Percentiles rank a stretch among this genome's conserved stretches.
Evolutionary conservation across 2,888 invertebrate species (phyloP).

Genomic region (Corythucha ciliata): DNA sequence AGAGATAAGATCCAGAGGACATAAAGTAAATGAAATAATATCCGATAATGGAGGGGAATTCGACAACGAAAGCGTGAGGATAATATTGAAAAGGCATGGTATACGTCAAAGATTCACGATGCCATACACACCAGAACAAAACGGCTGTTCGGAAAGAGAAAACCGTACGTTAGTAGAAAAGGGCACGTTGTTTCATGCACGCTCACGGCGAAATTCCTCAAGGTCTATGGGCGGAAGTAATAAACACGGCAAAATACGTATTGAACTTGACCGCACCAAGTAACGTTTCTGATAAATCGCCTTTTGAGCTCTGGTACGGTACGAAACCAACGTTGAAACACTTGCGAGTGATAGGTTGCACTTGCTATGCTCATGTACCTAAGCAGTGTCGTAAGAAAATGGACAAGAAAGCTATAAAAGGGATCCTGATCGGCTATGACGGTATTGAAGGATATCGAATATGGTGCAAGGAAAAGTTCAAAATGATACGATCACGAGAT

Average conservation of each 20-base stretch:
- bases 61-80: slow-evolving; percentile 31
- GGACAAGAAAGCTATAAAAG: too few species aligned
- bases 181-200: slow-evolving; percentile 28
- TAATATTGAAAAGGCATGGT: too few species aligned
- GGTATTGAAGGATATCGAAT: too few species aligned
- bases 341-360: too few species aligned
- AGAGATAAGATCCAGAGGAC: slow-evolving; percentile 34
- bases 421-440: too few species aligned
- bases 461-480: too few species aligned
- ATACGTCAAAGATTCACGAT: slow-evolving; percentile 24
- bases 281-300: slow-evolving; percentile 2
- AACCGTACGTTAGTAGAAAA: slow-evolving; percentile 30
- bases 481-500: too few species aligned
- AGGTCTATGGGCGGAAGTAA: slow-evolving; percentile 12
- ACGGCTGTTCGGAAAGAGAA: slow-evolving; percentile 28
- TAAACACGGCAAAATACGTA: slow-evolving; percentile 5
- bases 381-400: too few species aligned
- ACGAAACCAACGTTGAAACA: too few species aligned
- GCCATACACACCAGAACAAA: slow-evolving; percentile 30
- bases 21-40: slow-evolving; percentile 36
- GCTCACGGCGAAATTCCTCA: slow-evolving; percentile 18
- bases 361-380: too few species aligned
- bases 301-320: slow-evolving; percentile 12
- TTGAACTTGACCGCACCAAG: slow-evolving; percentile 11
- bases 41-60: slow-evolving; percentile 39